Conservation (phyloP, 92 coral and sea anemone genomes). For the Metridium senile region DNA sequence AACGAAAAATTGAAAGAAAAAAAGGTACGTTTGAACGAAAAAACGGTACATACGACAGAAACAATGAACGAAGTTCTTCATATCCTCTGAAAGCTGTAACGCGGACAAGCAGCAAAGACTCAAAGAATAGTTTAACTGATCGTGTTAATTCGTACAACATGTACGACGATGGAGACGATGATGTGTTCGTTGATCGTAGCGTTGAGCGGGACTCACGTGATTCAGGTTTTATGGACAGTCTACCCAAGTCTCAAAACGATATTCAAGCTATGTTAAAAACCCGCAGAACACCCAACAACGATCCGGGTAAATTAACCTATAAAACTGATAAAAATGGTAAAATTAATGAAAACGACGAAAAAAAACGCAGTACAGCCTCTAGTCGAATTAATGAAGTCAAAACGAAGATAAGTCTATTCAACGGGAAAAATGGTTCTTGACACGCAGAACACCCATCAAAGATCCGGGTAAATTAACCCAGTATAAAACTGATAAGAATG, state of each 20-base stretch:
- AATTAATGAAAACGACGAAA: neutral
- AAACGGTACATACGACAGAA: neutral
- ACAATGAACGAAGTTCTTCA: constrained; percentile 9
- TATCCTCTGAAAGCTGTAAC: neutral
- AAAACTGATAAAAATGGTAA: neutral
- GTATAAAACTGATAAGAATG: neutral
- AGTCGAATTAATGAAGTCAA: neutral
- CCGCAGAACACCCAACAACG: neutral
- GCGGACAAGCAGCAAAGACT: neutral
- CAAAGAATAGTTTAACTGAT: neutral
- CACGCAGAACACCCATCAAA: neutral
- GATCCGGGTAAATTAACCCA: neutral
- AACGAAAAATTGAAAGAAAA: neutral
- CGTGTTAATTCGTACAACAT: neutral
- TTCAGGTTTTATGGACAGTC: constrained; percentile 24
- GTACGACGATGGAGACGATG: constrained; percentile 6
- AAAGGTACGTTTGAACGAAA: neutral
- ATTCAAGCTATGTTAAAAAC: constrained; percentile 4
- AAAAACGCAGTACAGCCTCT: too few relatives aligned
- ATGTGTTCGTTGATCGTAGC: constrained; percentile 5
- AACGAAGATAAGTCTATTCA: constrained; percentile 2
- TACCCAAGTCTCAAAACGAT: neutral
- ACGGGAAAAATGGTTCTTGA: neutral
- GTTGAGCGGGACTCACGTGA: constrained; percentile 20
- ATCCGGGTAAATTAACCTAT: neutral